Evolutionary conservation across 1,140 invertebrate species (phyloP).

Genomic region (Brachionus rubens): DNA sequence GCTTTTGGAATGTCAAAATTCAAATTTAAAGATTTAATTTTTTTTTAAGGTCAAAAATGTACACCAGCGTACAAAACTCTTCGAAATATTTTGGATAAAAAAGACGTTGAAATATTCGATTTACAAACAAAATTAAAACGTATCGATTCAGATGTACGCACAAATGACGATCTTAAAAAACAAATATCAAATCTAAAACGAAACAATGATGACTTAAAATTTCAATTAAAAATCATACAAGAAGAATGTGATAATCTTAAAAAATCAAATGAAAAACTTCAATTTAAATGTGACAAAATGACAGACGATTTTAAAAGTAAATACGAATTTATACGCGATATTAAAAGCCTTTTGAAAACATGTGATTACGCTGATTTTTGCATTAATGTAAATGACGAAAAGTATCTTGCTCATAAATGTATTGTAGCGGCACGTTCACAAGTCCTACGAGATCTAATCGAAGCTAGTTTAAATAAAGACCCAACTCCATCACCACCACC

Average conservation of each 20-base stretch:
- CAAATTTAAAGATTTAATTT: background rate
- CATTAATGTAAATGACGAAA: background rate
- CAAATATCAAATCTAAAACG: slow-evolving; percentile 13
- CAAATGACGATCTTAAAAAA: slow-evolving; percentile 33
- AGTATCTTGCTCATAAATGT: slow-evolving; percentile 9
- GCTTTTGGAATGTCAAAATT: no score
- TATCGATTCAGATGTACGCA: background rate
- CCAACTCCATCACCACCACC: slow-evolving; percentile 4
- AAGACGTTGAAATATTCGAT: slow-evolving; percentile 33
- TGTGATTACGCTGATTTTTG: background rate
- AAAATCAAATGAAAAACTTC: slow-evolving; percentile 11
- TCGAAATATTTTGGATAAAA: slow-evolving; percentile 31
- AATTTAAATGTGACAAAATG: background rate
- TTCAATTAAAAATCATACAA: background rate
- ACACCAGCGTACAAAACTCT: slow-evolving; percentile 27
- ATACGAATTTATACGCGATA: slow-evolving; percentile 6
- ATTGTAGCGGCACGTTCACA: background rate
- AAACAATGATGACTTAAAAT: slow-evolving; percentile 19
- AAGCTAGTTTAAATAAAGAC: background rate
- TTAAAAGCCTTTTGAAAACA: slow-evolving; percentile 3
- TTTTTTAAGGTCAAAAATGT: slow-evolving; percentile 7
- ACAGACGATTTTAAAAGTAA: slow-evolving; percentile 20
- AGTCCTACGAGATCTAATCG: slow-evolving; percentile 2
- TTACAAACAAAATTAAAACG: background rate
- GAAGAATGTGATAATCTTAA: background rate